These are phyloP conservation scores for Pelusios castaneus DNA, from an alignment of 2,113 vertebrate genomes.

Conservation along the genomic window DNA sequence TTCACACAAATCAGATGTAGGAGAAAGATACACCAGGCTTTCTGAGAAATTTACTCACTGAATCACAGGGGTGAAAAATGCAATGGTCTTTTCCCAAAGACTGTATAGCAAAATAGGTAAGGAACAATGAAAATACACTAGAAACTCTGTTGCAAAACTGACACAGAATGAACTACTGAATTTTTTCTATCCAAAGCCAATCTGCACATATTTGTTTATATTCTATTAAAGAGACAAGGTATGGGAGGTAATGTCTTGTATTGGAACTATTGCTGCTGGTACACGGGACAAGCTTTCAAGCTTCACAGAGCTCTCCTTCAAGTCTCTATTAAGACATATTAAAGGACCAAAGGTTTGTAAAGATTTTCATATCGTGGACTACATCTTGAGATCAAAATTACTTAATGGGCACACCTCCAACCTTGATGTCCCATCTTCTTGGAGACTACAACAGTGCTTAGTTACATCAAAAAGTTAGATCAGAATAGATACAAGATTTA, in stretches of 20 bases:
- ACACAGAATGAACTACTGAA: not conserved
- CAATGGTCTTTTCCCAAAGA: not conserved
- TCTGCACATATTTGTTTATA: not conserved
- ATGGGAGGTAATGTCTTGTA: not conserved
- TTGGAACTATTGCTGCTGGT: not conserved
- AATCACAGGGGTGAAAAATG: not conserved
- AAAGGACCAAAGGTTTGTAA: constrained; percentile 15
- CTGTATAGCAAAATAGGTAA: not conserved
- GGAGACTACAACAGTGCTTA: not conserved
- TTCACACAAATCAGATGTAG: not conserved
- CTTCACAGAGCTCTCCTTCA: not conserved
- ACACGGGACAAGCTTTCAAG: not conserved
- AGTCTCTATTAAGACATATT: not conserved
- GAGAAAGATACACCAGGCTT: not conserved
- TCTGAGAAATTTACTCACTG: not conserved
- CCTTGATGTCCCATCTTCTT: not conserved
- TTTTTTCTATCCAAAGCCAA: constrained; percentile 17
- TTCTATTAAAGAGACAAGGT: not conserved
- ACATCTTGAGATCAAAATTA: not conserved
- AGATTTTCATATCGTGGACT: not conserved
- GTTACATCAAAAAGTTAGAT: not conserved
- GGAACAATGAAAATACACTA: not conserved
- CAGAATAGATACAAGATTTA: not conserved
- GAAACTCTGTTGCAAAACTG: not conserved
- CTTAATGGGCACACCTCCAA: not conserved